Evolutionary conservation across 2,888 invertebrate genomes (phyloP), one percentile per base, ranked within the genome.

Genomic region (Beris morrisii): DNA sequence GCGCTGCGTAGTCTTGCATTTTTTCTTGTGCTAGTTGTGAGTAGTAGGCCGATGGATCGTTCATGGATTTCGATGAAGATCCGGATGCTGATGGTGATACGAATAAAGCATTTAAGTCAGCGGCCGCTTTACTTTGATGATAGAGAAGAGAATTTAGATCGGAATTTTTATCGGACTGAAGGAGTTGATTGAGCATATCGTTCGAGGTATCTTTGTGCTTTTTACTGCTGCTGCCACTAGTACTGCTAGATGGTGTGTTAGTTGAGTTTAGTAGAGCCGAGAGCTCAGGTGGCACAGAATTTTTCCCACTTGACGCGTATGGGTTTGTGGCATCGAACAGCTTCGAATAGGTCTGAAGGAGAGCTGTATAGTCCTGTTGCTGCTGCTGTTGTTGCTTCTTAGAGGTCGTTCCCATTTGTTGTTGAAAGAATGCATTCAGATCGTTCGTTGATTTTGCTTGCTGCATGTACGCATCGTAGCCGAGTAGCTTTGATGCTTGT

Each of bases 1-100:
- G 70, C 48, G 72, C 83, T 69, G 70, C 82, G 77, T 75, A 83
- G 78, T 70, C 85, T 81, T 68, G 85, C 79, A 71, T 84, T 80
- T 77, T 84, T 79, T 72, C 84, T 79, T 70, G 78, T 1, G 79
- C 77, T 65, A 79, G 67, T 5, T 79, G 79, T 69, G 78, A 77
- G 66, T 80, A 80, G 54, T 79, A 79, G 0, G 76, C 73, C 43
- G 77, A 74, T 5, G 78, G 74, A 66, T 76, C 77, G n/a, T 77
- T 69, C 0, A 74, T 74, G 2, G 71, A 66, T 30, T 72, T 72
- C 3, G 73, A 70, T 46, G 73, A 71, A 0, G 73, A 71, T 1
- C 72, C 71, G 5, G 74, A 74, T 0, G 74, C 72, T 1, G 78
- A 71, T 28, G 79, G 79, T 13, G 78, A 71, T 0, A 78, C 77